These are phyloP conservation scores for Sisor rabdophorus DNA, from an alignment of 2,113 vertebrate species.

Conservation along the genomic window DNA sequence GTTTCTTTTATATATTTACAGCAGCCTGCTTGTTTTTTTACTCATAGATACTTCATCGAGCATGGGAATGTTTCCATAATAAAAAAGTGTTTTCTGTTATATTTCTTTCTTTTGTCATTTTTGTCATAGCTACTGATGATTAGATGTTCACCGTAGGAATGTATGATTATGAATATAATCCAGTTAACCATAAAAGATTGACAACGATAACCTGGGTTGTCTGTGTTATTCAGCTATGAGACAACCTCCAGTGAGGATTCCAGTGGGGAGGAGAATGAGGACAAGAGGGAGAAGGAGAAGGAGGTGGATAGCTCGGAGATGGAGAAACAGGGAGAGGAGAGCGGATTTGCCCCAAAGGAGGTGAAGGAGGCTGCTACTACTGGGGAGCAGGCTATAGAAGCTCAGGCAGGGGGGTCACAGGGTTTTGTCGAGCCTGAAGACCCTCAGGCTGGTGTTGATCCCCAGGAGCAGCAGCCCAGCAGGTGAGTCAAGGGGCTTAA, in stretches of 20 bases:
- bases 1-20: conserved; percentile 9
- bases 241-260: conserved; percentile 94
- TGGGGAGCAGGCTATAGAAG: conserved; percentile 52
- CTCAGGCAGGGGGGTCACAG: conserved; percentile 47
- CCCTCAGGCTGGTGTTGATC: conserved; percentile 48
- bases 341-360: conserved; percentile 60
- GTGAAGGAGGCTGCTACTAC: conserved; percentile 53
- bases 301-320: conserved; percentile 62
- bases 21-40: background rate
- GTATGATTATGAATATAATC: background rate
- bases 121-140: background rate
- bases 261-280: conserved; percentile 78
- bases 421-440: conserved; percentile 54
- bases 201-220: conserved; percentile 31
- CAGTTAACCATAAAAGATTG: conserved; percentile 1
- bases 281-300: conserved; percentile 64
- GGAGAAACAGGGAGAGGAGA: conserved; percentile 70
- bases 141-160: background rate
- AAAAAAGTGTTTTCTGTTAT: background rate
- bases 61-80: background rate
- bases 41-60: background rate
- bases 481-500: conserved; percentile 59
- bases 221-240: conserved; percentile 80
- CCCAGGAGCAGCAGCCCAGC: conserved; percentile 59
- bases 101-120: background rate